phyloP scores from a whole-genome alignment of 1,140 invertebrate genomes.

The Bombus huntii region DNA sequence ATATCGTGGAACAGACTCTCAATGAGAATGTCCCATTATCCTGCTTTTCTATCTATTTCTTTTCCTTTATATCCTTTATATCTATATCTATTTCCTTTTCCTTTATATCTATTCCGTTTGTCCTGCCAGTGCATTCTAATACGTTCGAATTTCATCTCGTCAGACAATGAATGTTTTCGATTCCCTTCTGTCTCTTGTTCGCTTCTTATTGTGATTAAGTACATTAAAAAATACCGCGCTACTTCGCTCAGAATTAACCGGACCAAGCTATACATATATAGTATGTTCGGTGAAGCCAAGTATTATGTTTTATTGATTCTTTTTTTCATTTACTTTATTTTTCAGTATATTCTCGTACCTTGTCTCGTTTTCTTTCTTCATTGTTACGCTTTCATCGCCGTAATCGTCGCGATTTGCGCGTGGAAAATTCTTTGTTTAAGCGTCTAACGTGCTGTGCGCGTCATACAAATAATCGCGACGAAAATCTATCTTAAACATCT shows the following conservation, averaged over 20 bases:
- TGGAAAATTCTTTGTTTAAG: slow-evolving; percentile 25
- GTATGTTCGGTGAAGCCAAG: slow-evolving; percentile 53
- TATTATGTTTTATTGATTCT: slow-evolving; percentile 35
- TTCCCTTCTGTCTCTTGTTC: background rate
- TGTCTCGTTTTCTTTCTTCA: background rate
- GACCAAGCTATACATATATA: slow-evolving; percentile 50
- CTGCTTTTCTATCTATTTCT: background rate
- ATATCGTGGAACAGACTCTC: background rate
- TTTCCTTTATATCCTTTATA: slow-evolving; percentile 21
- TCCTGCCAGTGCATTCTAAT: slow-evolving; percentile 31
- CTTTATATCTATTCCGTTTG: slow-evolving; percentile 29
- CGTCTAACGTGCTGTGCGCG: slow-evolving; percentile 49
- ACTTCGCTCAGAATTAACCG: slow-evolving; percentile 67
- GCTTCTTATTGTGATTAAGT: slow-evolving; percentile 74
- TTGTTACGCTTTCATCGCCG: slow-evolving; percentile 30
- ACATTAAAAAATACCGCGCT: slow-evolving; percentile 80
- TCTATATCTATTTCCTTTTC: background rate
- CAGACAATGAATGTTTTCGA: slow-evolving; percentile 11
- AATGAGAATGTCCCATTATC: background rate
- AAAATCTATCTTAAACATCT: slow-evolving; percentile 35
- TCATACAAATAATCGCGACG: slow-evolving; percentile 50
- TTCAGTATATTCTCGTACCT: background rate
- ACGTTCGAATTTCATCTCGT: slow-evolving; percentile 27
- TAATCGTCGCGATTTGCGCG: slow-evolving; percentile 30
- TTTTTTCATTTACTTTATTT: slow-evolving; percentile 8